Percentiles rank a stretch among this genome's conserved stretches.
Conservation (phyloP, 2,113 vertebrate genomes). For the Amia ocellicauda region DNA sequence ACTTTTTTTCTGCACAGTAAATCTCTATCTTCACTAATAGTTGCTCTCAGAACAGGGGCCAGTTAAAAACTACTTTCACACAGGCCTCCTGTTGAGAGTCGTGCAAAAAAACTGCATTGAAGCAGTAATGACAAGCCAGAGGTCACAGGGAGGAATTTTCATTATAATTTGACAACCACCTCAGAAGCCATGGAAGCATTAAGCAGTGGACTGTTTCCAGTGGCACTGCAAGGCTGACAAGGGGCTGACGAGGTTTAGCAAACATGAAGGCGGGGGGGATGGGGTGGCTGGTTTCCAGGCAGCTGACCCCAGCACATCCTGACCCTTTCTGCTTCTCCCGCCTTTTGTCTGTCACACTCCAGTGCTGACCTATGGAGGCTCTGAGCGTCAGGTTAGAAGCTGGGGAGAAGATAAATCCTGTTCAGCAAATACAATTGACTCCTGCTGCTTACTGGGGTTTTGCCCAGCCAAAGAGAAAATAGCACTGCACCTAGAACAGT, state of each 20-base stretch:
- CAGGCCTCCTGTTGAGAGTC: neutral
- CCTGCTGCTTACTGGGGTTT: neutral
- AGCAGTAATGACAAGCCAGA: neutral
- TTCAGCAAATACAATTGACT: neutral
- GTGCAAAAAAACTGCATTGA: neutral
- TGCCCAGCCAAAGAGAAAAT: neutral
- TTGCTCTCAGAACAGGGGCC: neutral
- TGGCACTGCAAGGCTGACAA: neutral
- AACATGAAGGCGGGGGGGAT: neutral
- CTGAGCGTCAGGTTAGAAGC: neutral
- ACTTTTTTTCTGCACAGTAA: neutral
- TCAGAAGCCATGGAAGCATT: conserved; percentile 9
- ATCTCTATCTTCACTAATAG: neutral
- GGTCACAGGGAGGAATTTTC: conserved; percentile 19
- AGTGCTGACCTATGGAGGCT: neutral
- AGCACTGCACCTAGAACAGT: neutral
- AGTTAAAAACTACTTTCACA: neutral
- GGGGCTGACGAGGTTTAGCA: neutral
- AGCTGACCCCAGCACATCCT: conserved; percentile 1
- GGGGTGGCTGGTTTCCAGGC: conserved; percentile 21
- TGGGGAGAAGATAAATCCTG: neutral
- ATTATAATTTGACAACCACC: conserved; percentile 20
- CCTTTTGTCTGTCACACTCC: neutral
- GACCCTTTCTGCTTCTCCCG: neutral
- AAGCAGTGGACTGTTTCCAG: conserved; percentile 5